Conservation (phyloP, 2,888 invertebrate genomes). For the Drosophila nr. fundita region DNA sequence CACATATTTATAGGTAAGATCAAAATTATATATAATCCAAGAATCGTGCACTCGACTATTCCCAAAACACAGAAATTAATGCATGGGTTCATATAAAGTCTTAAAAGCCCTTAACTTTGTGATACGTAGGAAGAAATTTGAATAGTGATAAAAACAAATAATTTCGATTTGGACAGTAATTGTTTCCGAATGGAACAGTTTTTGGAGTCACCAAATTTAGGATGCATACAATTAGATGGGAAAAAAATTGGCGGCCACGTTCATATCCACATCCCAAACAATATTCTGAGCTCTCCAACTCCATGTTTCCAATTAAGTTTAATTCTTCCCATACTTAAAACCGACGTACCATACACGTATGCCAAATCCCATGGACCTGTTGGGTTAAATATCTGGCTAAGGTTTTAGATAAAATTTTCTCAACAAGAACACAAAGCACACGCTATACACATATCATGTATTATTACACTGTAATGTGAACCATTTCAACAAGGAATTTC, state of each 20-base stretch:
- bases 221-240: not conserved
- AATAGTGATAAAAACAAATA: not conserved
- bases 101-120: not conserved
- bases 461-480: not conserved
- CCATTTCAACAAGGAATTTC: not conserved
- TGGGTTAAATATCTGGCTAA: not conserved
- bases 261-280: not conserved
- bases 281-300: not conserved
- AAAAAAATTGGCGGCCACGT: not conserved
- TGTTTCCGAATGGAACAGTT: not conserved
- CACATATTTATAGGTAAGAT: conserved; percentile 88
- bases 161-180: not conserved
- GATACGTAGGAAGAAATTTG: not conserved
- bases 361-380: no score
- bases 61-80: not conserved
- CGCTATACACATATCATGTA: not conserved
- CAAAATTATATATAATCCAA: not conserved
- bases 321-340: not conserved
- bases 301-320: not conserved
- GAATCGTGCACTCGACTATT: not conserved
- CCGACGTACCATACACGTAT: not conserved
- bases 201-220: not conserved
- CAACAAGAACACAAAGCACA: not conserved
- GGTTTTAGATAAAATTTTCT: not conserved
- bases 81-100: not conserved